phyloP scores from a whole-genome alignment of 2,797 vertebrate genomes.

The Adrianichthys oophorus region DNA sequence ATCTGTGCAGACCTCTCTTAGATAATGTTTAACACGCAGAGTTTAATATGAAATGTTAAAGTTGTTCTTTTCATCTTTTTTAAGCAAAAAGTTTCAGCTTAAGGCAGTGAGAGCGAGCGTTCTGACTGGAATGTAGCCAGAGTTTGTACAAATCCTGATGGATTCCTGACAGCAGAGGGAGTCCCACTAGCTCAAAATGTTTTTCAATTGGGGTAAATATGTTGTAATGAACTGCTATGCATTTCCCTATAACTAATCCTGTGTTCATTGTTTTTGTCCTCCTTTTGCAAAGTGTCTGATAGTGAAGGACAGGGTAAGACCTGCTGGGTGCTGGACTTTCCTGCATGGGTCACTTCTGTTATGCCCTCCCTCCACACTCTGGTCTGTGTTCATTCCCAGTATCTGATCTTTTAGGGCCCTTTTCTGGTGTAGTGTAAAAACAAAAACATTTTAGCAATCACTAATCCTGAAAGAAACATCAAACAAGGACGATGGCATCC shows the following conservation, averaged over 20 bases:
- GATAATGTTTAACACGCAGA: constrained; percentile 11
- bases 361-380: constrained; percentile 52
- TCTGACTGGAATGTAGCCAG: constrained; percentile 50
- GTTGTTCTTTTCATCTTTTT: constrained; percentile 3
- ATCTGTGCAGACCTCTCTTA: constrained; percentile 32
- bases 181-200: constrained; percentile 11
- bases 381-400: constrained; percentile 72
- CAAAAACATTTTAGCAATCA: too few relatives aligned
- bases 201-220: constrained; percentile 19
- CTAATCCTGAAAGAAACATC: too few relatives aligned
- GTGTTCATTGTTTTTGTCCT: constrained; percentile 76
- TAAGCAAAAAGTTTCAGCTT: constrained; percentile 15
- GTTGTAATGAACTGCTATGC: constrained; percentile 9
- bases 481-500: too few relatives aligned
- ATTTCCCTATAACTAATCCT: constrained; percentile 68
- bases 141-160: constrained; percentile 49
- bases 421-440: background rate
- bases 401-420: constrained; percentile 33
- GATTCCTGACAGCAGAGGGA: constrained; percentile 51
- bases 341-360: constrained; percentile 76
- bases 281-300: constrained; percentile 81
- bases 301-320: constrained; percentile 85
- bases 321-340: constrained; percentile 68
- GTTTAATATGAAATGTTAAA: background rate
- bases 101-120: constrained; percentile 24